Evolutionary conservation across 2,113 vertebrate genomes (phyloP), one percentile per base, ranked within the genome.

Genomic region (Pangasianodon hypophthalmus): DNA sequence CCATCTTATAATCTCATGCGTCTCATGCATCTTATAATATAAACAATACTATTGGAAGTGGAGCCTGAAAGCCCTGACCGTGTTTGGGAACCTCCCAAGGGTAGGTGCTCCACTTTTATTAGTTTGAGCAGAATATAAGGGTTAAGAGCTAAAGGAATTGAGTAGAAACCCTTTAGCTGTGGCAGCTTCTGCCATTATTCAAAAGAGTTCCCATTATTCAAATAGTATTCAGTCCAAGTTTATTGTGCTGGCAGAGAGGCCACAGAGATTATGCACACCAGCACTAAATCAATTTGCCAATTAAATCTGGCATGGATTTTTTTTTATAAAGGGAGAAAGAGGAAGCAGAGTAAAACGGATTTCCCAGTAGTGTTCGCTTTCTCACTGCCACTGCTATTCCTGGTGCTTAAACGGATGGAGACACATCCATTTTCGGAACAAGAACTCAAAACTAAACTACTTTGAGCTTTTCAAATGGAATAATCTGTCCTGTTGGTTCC

Each of bases 211-310:
- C 79, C 79, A 91, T 88, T 91, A 91, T 91, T 91, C 84, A 91
- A 91, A 91, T 91, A 82, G 84, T 80, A 88, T 91, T 91, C 88
- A 90, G 85, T 62, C 90, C 83, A 77, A 86, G 80, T 89, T 89
- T 87, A 84, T 87, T 58, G 67, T 46, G 26, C 87, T 87, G 88
- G 71, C 91, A 90, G 52, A 41, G 88, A 91, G 88, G 88, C 81
- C 91, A 82, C 84, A 37, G 86, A 91, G 88, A 91, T 91, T 90
- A 88, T 82, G 50, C 86, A 82, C 73, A 86, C 86, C 88, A 86
- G 32, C 87, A 87, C 64, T 87, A 89, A 88, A 89, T 90, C 88
- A 90, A 91, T 90, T 90, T 54, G 79, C 62, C 86, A 89, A 81
- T 90, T 80, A 88, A 89, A 91, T 81, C 71, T 90, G 62, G 37